phyloP scores from a whole-genome alignment of 1,140 invertebrate genomes.

The Papilio dardanus region DNA sequence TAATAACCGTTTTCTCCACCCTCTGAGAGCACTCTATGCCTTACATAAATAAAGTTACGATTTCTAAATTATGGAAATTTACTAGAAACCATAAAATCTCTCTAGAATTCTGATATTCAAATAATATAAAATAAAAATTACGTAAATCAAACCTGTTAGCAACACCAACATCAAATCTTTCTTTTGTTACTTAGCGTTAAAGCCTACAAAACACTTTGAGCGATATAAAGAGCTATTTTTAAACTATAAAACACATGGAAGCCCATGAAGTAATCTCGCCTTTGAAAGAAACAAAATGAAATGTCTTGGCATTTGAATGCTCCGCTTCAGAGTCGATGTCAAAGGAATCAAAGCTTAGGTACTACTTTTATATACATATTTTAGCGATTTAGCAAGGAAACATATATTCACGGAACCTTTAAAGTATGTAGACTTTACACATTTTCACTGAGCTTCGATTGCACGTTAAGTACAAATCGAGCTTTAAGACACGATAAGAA shows the following conservation, averaged over 20 bases:
- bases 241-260: slow-evolving; percentile 18
- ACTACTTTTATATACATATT: background rate
- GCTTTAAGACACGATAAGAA: too few species aligned
- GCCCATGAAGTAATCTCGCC: background rate
- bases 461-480: background rate
- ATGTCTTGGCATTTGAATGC: background rate
- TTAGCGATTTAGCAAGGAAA: background rate
- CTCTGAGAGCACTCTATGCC: too few species aligned
- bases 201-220: background rate
- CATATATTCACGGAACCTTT: background rate
- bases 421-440: background rate
- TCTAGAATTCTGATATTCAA: background rate
- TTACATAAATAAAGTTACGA: background rate
- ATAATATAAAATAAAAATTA: background rate
- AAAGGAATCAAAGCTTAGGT: background rate
- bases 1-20: too few species aligned
- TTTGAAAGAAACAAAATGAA: slow-evolving; percentile 20
- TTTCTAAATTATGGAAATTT: background rate
- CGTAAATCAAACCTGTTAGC: background rate
- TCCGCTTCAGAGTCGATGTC: background rate
- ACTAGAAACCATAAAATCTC: background rate
- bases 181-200: background rate
- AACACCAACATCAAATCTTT: background rate
- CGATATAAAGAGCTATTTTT: slow-evolving; percentile 12
- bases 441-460: background rate